Base-by-base conservation (phyloP, 2,113 vertebrate genomes). In the Vulpes lagopus region DNA sequence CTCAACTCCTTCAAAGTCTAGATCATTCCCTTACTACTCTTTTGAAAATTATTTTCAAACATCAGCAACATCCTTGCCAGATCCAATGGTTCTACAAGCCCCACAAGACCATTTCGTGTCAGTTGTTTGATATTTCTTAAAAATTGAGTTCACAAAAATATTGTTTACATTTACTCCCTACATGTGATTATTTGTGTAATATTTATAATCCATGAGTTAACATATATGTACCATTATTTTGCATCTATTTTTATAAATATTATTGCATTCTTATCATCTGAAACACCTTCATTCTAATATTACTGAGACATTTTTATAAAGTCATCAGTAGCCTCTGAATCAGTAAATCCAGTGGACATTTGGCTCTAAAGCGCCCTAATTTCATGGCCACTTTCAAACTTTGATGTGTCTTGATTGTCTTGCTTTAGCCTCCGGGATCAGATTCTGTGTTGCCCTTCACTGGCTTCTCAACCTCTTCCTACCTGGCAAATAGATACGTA, bases 41-140 rank as follows among this genome's bases (percentile, higher is more conserved):
- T 94, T 59, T 30, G 67, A 93, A 93, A 67, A 51, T 55, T 53
- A 35, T 92, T 96, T 96, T 73, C 74, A 96, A 89, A 65, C 1
- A 79, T 79, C 49, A 65, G 7, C 35, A 74, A 79, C 27, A 78
- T 59, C 53, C 27, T n/a, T 60, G 84, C 32, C 62, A 89, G 86
- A 87, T 73, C 23, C 20, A 49, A 95, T 60, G 55, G 60, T 55
- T 82, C 43, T 60, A 19, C 25, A 32, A 57, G 8, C 49, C 16
- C 73, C 22, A 53, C 0, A 78, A 92, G 32, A n/a, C 43, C 32
- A 78, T 38, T 84, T 87, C 51, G 38, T 84, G 14, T 74, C 43
- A 89, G 55, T 74, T 90, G 30, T 84, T 95, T 81, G 38, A 57
- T 59, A 92, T 89, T 84, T 88, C 80, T 96, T 94, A 65, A 83